Evolutionary conservation across 2,888 invertebrate genomes (phyloP).

Genomic region (Cryptus viduatorius): DNA sequence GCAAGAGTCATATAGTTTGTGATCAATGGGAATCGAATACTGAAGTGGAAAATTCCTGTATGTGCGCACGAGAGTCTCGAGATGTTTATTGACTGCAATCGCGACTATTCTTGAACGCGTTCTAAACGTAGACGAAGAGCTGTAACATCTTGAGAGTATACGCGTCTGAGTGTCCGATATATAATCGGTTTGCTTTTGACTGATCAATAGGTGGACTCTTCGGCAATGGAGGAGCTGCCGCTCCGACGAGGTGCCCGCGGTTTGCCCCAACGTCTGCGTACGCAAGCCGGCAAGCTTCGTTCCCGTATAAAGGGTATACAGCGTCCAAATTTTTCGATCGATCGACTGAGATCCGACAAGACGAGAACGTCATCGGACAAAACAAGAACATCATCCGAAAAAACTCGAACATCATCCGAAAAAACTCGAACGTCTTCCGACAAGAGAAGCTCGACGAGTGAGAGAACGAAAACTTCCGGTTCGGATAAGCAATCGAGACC

Average conservation of each 20-base stretch:
- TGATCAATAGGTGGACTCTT: slow-evolving; percentile 86
- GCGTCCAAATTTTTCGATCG: slow-evolving; percentile 85
- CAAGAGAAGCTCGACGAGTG: slow-evolving; percentile 65
- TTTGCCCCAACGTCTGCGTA: slow-evolving; percentile 87
- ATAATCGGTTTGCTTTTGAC: background rate
- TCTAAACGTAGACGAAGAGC: background rate
- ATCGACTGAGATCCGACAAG: slow-evolving; percentile 80
- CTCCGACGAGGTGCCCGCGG: slow-evolving; percentile 77
- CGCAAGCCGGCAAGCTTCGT: slow-evolving; percentile 91
- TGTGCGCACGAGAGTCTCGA: slow-evolving; percentile 12
- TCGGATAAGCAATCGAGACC: slow-evolving; percentile 62
- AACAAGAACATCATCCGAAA: slow-evolving; percentile 58
- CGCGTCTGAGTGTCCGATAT: background rate
- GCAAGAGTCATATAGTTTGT: background rate
- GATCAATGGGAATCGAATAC: background rate
- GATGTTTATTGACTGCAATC: slow-evolving; percentile 24
- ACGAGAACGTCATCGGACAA: slow-evolving; percentile 72
- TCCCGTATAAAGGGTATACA: slow-evolving; percentile 89
- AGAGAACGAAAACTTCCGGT: slow-evolving; percentile 63
- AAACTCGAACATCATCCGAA: slow-evolving; percentile 56
- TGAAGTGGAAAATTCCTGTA: slow-evolving; percentile 37
- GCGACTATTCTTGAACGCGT: slow-evolving; percentile 21
- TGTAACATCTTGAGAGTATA: background rate
- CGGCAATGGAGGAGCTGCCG: slow-evolving; percentile 87
- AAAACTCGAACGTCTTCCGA: slow-evolving; percentile 64